Evolutionary conservation across 2,113 vertebrate genomes (phyloP).

Genomic region (Odocoileus virginianus): DNA sequence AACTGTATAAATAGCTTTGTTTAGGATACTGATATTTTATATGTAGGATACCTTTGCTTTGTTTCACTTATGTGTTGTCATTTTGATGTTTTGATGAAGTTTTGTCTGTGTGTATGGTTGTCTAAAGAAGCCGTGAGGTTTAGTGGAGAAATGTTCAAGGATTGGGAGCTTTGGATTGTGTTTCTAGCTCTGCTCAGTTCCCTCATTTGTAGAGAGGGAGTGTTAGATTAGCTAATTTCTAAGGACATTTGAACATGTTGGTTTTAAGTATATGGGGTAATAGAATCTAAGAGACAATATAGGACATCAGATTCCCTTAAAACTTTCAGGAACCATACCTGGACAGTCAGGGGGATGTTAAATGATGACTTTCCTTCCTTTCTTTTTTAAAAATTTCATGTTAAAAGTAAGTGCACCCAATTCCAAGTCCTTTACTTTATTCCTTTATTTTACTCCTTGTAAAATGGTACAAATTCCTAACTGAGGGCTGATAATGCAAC

Average conservation of each 20-base stretch:
- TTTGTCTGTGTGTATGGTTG: constrained; percentile 3
- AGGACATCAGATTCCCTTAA: background rate
- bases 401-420: constrained; percentile 31
- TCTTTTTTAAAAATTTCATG: background rate
- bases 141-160: background rate
- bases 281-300: background rate
- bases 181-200: background rate
- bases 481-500: constrained; percentile 77
- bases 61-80: background rate
- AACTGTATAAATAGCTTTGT: background rate
- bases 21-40: constrained; percentile 44
- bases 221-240: background rate
- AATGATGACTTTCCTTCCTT: background rate
- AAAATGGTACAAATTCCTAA: constrained; percentile 74
- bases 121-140: background rate
- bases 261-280: background rate
- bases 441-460: constrained; percentile 44
- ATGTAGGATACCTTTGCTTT: constrained; percentile 29
- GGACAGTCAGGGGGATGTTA: background rate
- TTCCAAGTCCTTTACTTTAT: constrained; percentile 12
- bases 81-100: constrained; percentile 54
- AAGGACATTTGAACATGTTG: background rate
- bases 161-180: background rate
- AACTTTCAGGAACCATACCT: background rate
- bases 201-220: background rate